Conservation (phyloP, 2,113 vertebrate species). For the Hypanus sabinus region DNA sequence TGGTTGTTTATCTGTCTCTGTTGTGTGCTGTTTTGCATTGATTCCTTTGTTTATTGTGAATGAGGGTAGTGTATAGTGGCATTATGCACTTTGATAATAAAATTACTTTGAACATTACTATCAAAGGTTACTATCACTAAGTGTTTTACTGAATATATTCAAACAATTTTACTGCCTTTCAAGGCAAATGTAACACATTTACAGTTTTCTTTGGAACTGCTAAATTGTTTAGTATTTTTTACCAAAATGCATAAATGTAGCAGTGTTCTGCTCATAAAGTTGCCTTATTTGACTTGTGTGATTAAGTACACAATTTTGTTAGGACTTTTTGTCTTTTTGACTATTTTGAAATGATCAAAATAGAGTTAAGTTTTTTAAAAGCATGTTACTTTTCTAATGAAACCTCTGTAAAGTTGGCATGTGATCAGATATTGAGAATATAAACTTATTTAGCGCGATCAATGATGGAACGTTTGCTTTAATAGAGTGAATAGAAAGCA, state of each 20-base stretch:
- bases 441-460: neutral
- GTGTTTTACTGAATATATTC: neutral
- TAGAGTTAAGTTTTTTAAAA: neutral
- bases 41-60: no score
- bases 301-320: neutral
- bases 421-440: constrained; percentile 4
- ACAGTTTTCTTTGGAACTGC: neutral
- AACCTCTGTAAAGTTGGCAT: neutral
- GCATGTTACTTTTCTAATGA: neutral
- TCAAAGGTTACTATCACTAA: neutral
- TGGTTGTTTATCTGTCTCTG: no score
- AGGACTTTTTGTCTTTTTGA: neutral
- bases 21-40: no score
- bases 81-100: no score
- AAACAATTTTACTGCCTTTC: neutral
- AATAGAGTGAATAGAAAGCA: neutral
- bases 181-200: neutral
- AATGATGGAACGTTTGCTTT: neutral
- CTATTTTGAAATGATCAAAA: neutral
- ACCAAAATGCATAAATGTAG: neutral
- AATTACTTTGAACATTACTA: neutral
- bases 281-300: neutral
- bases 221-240: neutral
- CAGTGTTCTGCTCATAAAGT: neutral
- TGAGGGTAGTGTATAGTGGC: no score